Evolutionary conservation across 2,888 invertebrate genomes (phyloP), one percentile per base, ranked within the genome.

Genomic region (Tipula vernalis): DNA sequence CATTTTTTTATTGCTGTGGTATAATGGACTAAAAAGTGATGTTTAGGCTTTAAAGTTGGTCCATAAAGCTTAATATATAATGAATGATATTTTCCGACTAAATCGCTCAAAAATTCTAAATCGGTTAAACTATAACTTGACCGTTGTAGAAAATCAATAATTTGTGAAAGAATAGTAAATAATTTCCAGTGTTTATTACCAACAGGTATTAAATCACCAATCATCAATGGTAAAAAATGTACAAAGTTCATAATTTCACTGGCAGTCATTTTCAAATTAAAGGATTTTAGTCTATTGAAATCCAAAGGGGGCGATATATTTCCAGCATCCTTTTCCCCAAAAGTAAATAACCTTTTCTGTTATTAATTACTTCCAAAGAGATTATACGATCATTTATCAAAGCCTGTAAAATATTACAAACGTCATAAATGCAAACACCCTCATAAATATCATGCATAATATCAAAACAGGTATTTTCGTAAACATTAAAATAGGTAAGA

Each of bases 381-480:
- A 88, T 87, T 8, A 88, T 83, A 85, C 88, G 88, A 84, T 87
- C 86, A 83, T 88, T 87, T 42, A 88, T 87, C 10, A 83, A 13
- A 36, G 83, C 28, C 36, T 39, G 86, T 47, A 87, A 71, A 86
- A 88, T 86, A 87, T 88, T 85, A 39, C 88, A 88, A 89, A n/a
- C 39, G 87, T 89, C 89, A 86, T 88, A 89, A n/a, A 83, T 83
- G 83, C 88, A 88, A n/a, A 88, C 87, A 0, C 89, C 89, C 57
- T 89, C 88, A 42, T 88, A 88, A 15, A 89, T 10, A 83, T 89
- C 89, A 86, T 89, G 89, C 89, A 89, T 89, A 6, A 88, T 42
- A 86, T 89, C 88, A 47, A 87, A 88, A 44, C 41, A 86, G 15
- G 87, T 88, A 85, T 89, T 89, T 18, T 88, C 87, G 36, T 87